Evolutionary conservation across 2,797 vertebrate genomes (phyloP), one percentile per base, ranked within the genome.

Genomic region (Scolopax bukidnonensis): DNA sequence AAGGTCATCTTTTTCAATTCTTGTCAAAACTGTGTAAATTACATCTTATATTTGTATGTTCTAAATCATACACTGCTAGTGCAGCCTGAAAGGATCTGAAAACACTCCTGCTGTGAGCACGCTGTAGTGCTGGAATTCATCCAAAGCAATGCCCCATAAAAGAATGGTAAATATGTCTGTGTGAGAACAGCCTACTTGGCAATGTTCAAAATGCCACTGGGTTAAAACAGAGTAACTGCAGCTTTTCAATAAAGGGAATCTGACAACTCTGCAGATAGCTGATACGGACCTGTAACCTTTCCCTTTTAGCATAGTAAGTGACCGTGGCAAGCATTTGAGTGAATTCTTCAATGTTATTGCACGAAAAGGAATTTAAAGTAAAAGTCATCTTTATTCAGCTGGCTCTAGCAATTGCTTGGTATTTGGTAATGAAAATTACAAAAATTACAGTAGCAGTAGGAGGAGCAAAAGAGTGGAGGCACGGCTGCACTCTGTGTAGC

Each of bases 111-210:
- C 91, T 96, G 90, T 82, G 93, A 93, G 88, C 93, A 71, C 1
- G 0, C 86, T 90, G 83, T 79, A 90, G 56, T 69, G 53, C 91
- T 96, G 94, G 94, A 94, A 87, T 77, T 87, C 88, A 70, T 96
- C 93, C 96, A 96, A 89, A 93, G 77, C 67, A 93, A 33, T 93
- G 88, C 81, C 88, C 91, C 86, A 75, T 93, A 87, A 96, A 96
- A 94, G 96, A 93, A 92, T 93, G 68, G 93, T 95, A 95, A 96
- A 95, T 96, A 96, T 77, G 95, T 89, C 84, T 90, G 86, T 95
- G 80, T 91, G 86, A 96, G 95, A 95, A 80, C 86, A 96, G 91
- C 90, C 94, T 95, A 80, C 93, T 94, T 96, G 93, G 91, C 95
- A 96, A 16, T 71, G 90, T 93, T 94, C 53, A 95, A 87, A 95